Base-by-base conservation (phyloP, 2,888 invertebrate species). In the Acrocera orbiculus region DNA sequence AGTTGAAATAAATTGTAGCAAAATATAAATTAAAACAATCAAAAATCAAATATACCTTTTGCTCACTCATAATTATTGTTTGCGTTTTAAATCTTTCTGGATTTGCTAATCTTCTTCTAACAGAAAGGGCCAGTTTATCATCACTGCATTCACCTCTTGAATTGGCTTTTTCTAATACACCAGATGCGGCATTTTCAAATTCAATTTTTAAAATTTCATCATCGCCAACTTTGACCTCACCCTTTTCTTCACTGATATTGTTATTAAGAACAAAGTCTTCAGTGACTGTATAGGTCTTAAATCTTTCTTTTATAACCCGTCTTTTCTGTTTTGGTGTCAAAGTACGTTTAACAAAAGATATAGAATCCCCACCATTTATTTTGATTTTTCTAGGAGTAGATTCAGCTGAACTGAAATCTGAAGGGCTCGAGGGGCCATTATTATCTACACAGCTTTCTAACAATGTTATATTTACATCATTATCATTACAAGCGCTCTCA, bases 201-300 rank as follows among this genome's bases (percentile, higher is more conserved):
- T 58, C 57, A 28, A 59, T 53, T 37, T 54, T 48, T 20, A 58
- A 40, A 0, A 52, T 53, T 40, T 59, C 56, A 37, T 61, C 35
- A 38, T 60, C 62, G 32, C 61, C n/a, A n/a, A n/a, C n/a, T n/a
- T n/a, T n/a, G n/a, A n/a, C n/a, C n/a, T n/a, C n/a, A n/a, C 16
- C 36, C 43, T 44, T 50, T 47, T 30, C 53, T 16, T 49, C 50
- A 16, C n/a, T n/a, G n/a, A n/a, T n/a, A n/a, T n/a, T n/a, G n/a
- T n/a, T n/a, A n/a, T 43, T 48, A 2, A 49, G 40, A 3, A 65
- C 60, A 48, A 73, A 59, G 37, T 67, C 69, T 2, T 69, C 74
- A 0, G 72, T 74, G 25, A 85, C 79, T 1, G 81, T 83, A 50
- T 85, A 86, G 0, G 85, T 86, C 52, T 76, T 78, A 51, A 75